Percentiles rank a stretch among this genome's conserved stretches.
Conservation (phyloP, 2,797 vertebrate species). For the Moxostoma hubbsi region DNA sequence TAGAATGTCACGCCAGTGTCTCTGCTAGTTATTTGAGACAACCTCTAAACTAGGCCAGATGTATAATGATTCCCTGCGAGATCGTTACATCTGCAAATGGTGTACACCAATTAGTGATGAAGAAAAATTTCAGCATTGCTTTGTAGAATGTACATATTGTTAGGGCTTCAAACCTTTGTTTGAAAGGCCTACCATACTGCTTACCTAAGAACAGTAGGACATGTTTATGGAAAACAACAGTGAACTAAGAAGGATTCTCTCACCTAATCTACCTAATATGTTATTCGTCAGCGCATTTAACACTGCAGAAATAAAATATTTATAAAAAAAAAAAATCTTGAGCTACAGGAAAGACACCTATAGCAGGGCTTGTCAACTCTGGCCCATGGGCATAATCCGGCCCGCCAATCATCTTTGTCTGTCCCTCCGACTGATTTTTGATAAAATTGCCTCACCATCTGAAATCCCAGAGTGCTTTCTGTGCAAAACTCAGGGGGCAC, state of each 20-base stretch:
- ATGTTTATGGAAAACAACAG: slow-evolving; percentile 46
- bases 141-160: background rate
- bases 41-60: background rate
- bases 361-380: too few species aligned
- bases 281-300: slow-evolving; percentile 43
- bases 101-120: background rate
- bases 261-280: slow-evolving; percentile 36
- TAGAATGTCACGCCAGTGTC: slow-evolving; percentile 12
- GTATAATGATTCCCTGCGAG: slow-evolving; percentile 24
- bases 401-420: too few species aligned
- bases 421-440: too few species aligned
- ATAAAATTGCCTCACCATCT: too few species aligned
- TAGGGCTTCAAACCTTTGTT: background rate
- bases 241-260: slow-evolving; percentile 40
- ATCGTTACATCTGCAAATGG: background rate
- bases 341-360: slow-evolving; percentile 37
- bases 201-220: background rate
- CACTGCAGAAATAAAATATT: slow-evolving; percentile 61
- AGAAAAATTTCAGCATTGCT: background rate
- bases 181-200: background rate
- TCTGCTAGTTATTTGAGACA: slow-evolving; percentile 32
- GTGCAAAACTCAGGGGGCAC: too few species aligned
- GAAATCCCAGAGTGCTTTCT: too few species aligned
- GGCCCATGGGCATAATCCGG: too few species aligned
- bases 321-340: slow-evolving; percentile 59